Evolutionary conservation across 2,113 vertebrate genomes (phyloP).

Genomic region (Neolamprologus modestus): DNA sequence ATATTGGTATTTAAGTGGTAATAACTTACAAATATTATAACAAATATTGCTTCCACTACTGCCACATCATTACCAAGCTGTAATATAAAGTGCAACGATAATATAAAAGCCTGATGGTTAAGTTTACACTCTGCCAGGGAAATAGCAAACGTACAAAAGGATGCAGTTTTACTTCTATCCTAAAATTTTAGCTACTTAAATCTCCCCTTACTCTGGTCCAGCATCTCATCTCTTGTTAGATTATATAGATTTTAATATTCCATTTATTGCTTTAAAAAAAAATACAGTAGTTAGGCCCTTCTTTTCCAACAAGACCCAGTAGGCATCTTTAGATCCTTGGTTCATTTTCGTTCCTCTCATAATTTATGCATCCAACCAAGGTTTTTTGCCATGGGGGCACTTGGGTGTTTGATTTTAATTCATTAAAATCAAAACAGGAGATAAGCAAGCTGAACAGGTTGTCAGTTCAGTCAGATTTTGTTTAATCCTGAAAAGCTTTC

Average conservation of each 20-base stretch:
- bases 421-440: conserved; percentile 45
- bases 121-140: not conserved
- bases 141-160: not conserved
- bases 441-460: conserved; percentile 27
- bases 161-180: not conserved
- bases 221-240: not conserved
- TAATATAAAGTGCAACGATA: not conserved
- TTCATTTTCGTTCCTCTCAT: not conserved
- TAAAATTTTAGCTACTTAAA: not conserved
- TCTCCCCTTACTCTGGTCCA: not conserved
- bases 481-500: not conserved
- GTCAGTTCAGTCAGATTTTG: conserved; percentile 37
- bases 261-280: conserved; percentile 11
- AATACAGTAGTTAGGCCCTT: not conserved
- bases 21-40: not conserved
- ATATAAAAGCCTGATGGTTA: not conserved
- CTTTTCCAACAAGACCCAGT: conserved; percentile 4
- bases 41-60: not conserved
- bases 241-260: conserved; percentile 13
- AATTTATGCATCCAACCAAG: conserved; percentile 15
- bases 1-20: not conserved
- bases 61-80: not conserved
- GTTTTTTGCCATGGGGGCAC: not conserved
- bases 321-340: not conserved
- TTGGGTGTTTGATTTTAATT: conserved; percentile 43